Evolutionary conservation across 2,888 invertebrate genomes (phyloP), one percentile per base, ranked within the genome.

Genomic region (Erebia epiphron): DNA sequence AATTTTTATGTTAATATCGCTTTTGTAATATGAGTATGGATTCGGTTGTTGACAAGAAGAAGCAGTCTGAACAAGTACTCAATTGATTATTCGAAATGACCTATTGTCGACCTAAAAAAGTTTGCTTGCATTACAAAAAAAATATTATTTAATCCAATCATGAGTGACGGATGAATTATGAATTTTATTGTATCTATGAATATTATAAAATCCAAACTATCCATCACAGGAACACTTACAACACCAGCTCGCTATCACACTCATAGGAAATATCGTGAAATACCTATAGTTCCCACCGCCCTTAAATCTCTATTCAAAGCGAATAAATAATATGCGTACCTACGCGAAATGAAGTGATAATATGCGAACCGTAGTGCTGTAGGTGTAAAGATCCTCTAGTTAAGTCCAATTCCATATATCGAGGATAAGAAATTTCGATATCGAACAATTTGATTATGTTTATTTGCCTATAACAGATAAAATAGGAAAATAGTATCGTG

Each of bases 291-390:
- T 81, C 82, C 74, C 75, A 79, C 79, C 80, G 83, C 82, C 84
- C 83, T 83, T 88, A 90, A 90, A 89, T 89, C 88, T 86, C 80
- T 79, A 79, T 81, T 80, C 82, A 80, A 83, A 79, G 79, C 77
- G 81, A 80, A 89, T 89, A 89, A 89, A 89, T 89, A 82, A 87
- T 79, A 76, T 79, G 82, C 86, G 85, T 86, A 83, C 86, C 84
- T 86, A 83, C 78, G 83, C 82, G 80, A 82, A 86, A 86, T 85
- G 83, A 86, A 89, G 89, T 89, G 91, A 91, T 91, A 90, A 91
- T 88, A 85, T 84, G 84, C 83, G 77, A 74, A 87, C 86, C 86
- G 84, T 86, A 74, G 79, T 71, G 77, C 79, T 75, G 78, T 78
- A 67, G 67, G 67, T 67, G 67, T 67, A 41, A 60, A 60, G 41